Evolutionary conservation across 2,888 invertebrate species (phyloP), one percentile per base, ranked within the genome.

Genomic region (Acleris holmiana): DNA sequence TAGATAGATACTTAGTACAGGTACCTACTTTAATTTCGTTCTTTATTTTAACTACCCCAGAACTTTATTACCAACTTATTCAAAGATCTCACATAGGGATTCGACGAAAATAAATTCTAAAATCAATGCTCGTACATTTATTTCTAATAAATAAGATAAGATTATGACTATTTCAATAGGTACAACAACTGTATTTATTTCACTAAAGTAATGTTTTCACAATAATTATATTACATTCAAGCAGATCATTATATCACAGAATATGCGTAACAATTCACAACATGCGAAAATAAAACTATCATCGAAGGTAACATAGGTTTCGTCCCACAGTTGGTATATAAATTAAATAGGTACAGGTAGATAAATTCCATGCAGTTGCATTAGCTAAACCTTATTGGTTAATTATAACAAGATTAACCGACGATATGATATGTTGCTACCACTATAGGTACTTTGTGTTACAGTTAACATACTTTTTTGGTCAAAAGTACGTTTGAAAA

Each of bases 171-270:
- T 80, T 76, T 72, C 64, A 72, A 66, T 72, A 62, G 53, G 48
- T 65, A 67, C 57, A 57, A 46, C 64, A 25, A 59, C 23, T 64
- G 68, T 69, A 67, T 67, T 72, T 76, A 73, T 77, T 71, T 66
- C 67, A 71, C 69, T 58, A 68, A 73, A 73, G 71, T 70, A 76
- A 79, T 75, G 71, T 78, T 78, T 82, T 80, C 76, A 80, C 74
- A 76, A 73, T 79, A 79, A 77, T 73, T 76, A 60, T 61, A 67
- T 63, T 64, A 65, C 46, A 62, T 85, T 86, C 82, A 89, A 91
- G 90, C 91, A 88, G 89, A 88, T 88, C 84, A 75, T 82, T 76
- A 84, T 91, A 91, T 91, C 91, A 90, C 91, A 91, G 90, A 83
- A 80, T 81, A 85, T 70, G 84, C 85, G 78, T 83, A 88, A 89